Percentiles rank a stretch among this genome's conserved stretches.
Evolutionary conservation across 92 coral and sea anemone species (phyloP).

Genomic region (Parazoanthus darwini): DNA sequence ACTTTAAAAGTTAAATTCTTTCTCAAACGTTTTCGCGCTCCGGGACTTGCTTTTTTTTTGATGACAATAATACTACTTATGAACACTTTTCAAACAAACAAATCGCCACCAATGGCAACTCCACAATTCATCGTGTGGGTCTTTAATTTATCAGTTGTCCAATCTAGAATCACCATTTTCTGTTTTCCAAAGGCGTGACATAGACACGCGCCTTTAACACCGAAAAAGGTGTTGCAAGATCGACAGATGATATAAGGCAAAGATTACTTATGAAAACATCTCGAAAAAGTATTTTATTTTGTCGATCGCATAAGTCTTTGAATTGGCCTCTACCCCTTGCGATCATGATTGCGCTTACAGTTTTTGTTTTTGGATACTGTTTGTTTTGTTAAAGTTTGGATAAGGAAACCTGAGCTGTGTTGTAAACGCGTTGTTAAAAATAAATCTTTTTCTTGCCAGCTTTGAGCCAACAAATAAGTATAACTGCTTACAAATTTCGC

Average conservation of each 20-base stretch:
- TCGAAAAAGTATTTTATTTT: neutral
- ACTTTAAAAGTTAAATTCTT: neutral
- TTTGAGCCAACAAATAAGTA: neutral
- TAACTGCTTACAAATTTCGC: neutral
- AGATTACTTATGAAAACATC: neutral
- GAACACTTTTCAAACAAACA: conserved; percentile 10
- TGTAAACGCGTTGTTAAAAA: neutral
- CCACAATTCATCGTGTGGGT: conserved; percentile 9
- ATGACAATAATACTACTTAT: neutral
- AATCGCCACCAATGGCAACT: neutral
- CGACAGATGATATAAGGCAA: neutral
- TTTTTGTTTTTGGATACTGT: neutral
- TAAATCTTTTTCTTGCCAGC: neutral
- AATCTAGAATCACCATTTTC: conserved; percentile 25
- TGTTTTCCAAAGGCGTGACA: conserved; percentile 48
- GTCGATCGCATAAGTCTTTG: neutral
- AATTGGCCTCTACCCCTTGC: neutral
- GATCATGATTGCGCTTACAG: neutral
- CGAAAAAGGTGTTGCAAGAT: neutral
- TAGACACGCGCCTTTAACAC: neutral
- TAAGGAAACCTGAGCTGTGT: neutral
- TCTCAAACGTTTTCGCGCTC: neutral
- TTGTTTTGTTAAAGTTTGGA: neutral
- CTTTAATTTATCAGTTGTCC: conserved; percentile 1
- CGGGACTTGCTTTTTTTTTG: neutral